These are phyloP conservation scores for Chelonus formosanus DNA, from an alignment of 2,888 invertebrate genomes.

Conservation along the genomic window DNA sequence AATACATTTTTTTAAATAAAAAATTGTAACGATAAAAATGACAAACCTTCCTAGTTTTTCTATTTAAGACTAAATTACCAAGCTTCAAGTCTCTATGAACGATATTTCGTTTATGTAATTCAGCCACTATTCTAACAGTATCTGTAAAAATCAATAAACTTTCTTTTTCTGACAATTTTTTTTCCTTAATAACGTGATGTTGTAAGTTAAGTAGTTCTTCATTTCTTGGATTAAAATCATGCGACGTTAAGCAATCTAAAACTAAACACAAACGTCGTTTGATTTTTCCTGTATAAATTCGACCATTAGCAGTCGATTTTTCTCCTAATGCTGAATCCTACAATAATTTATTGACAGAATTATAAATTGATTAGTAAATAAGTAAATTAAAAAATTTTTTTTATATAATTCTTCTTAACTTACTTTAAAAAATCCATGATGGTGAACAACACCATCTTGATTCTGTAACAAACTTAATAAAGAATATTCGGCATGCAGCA, in stretches of 20 bases:
- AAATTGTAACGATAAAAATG: not conserved
- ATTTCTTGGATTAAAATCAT: slow-evolving; percentile 70
- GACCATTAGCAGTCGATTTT: slow-evolving; percentile 65
- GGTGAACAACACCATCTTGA: slow-evolving; percentile 78
- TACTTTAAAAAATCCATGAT: slow-evolving; percentile 81
- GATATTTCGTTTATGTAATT: slow-evolving; percentile 80
- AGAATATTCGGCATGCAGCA: slow-evolving; percentile 80
- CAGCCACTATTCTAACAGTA: slow-evolving; percentile 77
- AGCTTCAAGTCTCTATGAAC: slow-evolving; percentile 81
- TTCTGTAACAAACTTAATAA: slow-evolving; percentile 75
- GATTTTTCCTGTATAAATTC: slow-evolving; percentile 69
- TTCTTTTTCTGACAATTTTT: slow-evolving; percentile 78
- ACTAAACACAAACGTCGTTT: slow-evolving; percentile 75
- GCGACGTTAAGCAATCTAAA: slow-evolving; percentile 77
- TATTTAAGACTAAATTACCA: slow-evolving; percentile 80
- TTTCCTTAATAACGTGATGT: slow-evolving; percentile 80
- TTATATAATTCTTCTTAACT: not conserved
- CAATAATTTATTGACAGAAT: no score
- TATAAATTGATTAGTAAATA: no score
- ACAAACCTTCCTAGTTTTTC: slow-evolving; percentile 68
- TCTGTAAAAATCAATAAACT: slow-evolving; percentile 79
- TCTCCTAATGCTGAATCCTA: slow-evolving; percentile 78
- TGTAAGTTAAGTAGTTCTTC: slow-evolving; percentile 75
- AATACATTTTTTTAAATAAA: not conserved
- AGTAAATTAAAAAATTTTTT: no score